phyloP scores from a whole-genome alignment of 2,113 vertebrate species.

The Gymnorhina tibicen region DNA sequence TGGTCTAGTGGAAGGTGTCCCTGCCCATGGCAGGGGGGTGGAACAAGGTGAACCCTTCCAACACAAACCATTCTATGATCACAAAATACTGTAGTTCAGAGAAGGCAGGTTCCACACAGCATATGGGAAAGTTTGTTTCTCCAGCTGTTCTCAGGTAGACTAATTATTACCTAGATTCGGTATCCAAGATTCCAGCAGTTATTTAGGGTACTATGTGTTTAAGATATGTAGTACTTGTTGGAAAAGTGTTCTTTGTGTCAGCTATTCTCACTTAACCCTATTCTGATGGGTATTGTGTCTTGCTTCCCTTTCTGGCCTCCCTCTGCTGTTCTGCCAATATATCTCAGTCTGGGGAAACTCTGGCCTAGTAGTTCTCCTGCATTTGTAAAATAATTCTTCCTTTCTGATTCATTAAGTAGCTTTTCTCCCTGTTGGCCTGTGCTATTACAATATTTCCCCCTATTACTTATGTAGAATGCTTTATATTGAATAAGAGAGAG shows the following conservation, averaged over 20 bases:
- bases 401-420: neutral
- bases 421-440: neutral
- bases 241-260: neutral
- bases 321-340: neutral
- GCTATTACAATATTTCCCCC: neutral
- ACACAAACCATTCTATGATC: neutral
- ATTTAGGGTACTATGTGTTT: neutral
- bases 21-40: accelerated
- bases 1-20: neutral
- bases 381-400: neutral
- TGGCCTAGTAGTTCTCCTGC: neutral
- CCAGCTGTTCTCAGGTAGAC: neutral
- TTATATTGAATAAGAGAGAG: neutral
- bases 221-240: neutral
- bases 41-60: neutral
- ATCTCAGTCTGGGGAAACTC: neutral
- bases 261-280: neutral
- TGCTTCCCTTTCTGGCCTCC: neutral
- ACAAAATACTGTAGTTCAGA: neutral
- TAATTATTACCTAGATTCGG: neutral
- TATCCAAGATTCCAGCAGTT: neutral
- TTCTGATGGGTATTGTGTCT: neutral
- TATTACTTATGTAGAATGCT: neutral
- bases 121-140: neutral
- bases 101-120: neutral